Base-by-base conservation (phyloP, 2,888 invertebrate species). In the Galeruca laticollis region DNA sequence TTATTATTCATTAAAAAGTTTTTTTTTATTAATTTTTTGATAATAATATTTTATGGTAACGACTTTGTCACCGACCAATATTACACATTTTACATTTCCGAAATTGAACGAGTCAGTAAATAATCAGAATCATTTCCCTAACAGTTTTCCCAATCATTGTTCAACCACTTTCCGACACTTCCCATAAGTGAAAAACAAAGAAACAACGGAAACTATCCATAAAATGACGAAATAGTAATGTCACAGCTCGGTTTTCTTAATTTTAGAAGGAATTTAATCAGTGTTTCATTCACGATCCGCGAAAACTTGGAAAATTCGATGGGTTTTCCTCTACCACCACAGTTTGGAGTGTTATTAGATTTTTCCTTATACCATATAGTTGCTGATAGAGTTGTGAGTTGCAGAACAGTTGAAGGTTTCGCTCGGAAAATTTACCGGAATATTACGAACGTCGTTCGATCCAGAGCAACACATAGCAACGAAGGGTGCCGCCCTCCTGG, bases 391-490 rank as follows among this genome's bases (percentile, higher is more conserved):
- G 59, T 65, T 65, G 59, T 51, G 59, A 66, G 37, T 66, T 51
- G 37, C 67, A 68, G 51, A 60, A 40, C 60, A n/a, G 60, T 68
- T 31, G 31, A 13, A 54, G 60, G 61, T 61, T 61, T 79, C 80
- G 75, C 61, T 71, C 69, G 81, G 82, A 79, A 78, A 76, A 76
- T 75, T 76, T 49, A 43, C 68, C 84, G 84, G 79, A 78, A 70
- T 74, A 73, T 54, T 71, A 77, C 85, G 85, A 85, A 75, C 73
- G 72, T 65, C 71, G 76, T 84, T 84, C 84, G 84, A 85, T 85
- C 84, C 81, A 74, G 77, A 83, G 83, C 84, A 83, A 83, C 83
- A 84, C 84, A 83, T 84, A 83, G 83, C 84, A 84, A 84, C 83
- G 75, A 70, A 70, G 77, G 75, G 72, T 69, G 67, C 67, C 75